Conservation (phyloP, 2,888 invertebrate genomes). For the Cryptocheilus praepositus region DNA sequence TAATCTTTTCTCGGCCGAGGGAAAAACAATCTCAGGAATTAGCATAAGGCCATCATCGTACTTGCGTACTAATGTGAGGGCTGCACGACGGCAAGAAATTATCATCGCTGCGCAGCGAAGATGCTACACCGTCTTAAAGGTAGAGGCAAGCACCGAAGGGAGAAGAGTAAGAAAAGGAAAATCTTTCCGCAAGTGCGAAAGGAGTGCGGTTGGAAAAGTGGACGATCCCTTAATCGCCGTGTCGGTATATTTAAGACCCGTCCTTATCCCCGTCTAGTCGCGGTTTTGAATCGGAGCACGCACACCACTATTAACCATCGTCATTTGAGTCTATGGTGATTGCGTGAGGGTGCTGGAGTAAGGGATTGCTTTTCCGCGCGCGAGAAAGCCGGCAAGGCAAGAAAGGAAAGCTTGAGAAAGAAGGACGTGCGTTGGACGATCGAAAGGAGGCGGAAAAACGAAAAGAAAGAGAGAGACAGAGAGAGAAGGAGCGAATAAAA, state of each 20-base stretch:
- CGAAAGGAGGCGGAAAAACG: neutral
- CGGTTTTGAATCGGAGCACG: constrained; percentile 65
- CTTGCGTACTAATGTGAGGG: no score
- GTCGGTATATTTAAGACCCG: constrained; percentile 56
- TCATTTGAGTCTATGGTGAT: constrained; percentile 48
- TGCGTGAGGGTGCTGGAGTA: constrained; percentile 33
- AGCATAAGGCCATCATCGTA: no score
- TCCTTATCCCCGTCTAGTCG: constrained; percentile 59
- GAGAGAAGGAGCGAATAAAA: constrained; percentile 6
- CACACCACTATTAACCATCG: constrained; percentile 55
- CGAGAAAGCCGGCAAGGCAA: constrained; percentile 23
- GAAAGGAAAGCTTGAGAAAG: constrained; percentile 26
- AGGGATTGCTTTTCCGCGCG: constrained; percentile 42
- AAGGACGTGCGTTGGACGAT: constrained; percentile 18
- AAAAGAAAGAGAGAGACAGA: no score
- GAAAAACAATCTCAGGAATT: no score
- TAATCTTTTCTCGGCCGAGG: no score
- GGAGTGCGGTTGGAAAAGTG: constrained; percentile 9
- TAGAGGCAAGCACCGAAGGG: no score
- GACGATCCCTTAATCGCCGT: constrained; percentile 49
- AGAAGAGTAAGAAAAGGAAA: no score
- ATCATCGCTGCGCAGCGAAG: constrained; percentile 21
- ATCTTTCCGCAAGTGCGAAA: no score
- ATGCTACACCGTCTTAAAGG: no score
- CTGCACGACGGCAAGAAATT: constrained; percentile 23